Base-by-base conservation (phyloP, 2,888 invertebrate genomes). In the Cordilura impudica region DNA sequence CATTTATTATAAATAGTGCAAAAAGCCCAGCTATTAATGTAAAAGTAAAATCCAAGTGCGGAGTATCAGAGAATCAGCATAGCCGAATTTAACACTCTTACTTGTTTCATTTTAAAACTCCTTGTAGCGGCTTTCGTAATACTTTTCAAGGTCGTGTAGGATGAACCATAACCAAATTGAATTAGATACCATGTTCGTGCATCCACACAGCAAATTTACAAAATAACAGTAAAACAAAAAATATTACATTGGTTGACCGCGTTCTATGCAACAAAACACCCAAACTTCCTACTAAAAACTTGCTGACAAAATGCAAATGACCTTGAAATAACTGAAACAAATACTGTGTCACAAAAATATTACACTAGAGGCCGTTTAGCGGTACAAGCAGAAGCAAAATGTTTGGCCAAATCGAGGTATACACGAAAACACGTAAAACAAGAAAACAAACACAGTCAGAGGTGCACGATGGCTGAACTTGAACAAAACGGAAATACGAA, bases 351-450 rank as follows among this genome's bases (percentile, higher is more conserved):
- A 54, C 53, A 39, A 63, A 60, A n/a, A 23, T 47, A n/a, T 47
- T 49, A 16, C 39, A 66, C 49, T 29, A 51, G 54, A 60, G 35
- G 47, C 53, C 60, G 51, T 60, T 78, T 60, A 45, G 54, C 29
- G 47, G 65, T 74, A 54, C 65, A 49, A 78, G 74, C 66, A 74
- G 74, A 78, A 78, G 74, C 70, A 70, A 74, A 70, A 78, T 74
- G 47, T 71, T 74, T 78, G 70, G 47, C 70, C 74, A 78, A 78
- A 71, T 54, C 51, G 74, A 70, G 74, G 74, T 70, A 74, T 60
- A 43, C 19, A 69, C 49, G 47, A 54, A 53, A 71, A 74, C 63
- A 74, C 29, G 54, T 74, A 56, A 49, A 70, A 63, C 47, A 61
- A 49, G 49, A 56, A 60, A 79, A 65, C 60, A 65, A 70, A 70